Percentiles rank a stretch among this genome's conserved stretches.
These are phyloP conservation scores for Mimachlamys varia DNA, from an alignment of 2,888 invertebrate species.

Conservation along the genomic window DNA sequence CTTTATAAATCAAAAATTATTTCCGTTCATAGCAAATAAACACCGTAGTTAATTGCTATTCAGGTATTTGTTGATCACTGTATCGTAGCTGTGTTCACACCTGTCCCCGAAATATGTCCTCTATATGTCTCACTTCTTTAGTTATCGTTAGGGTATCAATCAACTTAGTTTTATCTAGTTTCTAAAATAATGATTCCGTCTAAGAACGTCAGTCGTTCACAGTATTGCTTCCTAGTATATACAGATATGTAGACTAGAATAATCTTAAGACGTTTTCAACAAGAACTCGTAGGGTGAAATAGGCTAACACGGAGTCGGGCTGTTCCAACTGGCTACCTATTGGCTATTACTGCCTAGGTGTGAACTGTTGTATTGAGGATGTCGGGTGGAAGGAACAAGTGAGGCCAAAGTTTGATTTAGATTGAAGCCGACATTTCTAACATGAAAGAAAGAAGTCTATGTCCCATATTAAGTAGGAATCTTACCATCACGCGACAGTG, in stretches of 20 bases:
- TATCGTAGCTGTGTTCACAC: no score
- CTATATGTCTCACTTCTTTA: no score
- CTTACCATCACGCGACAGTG: not conserved
- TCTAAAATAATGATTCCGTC: not conserved
- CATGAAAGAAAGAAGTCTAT: not conserved
- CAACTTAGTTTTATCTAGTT: not conserved
- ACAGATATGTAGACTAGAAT: not conserved
- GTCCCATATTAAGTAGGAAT: not conserved
- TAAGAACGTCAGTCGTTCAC: not conserved
- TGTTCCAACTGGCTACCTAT: slow-evolving; percentile 4
- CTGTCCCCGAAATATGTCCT: not conserved
- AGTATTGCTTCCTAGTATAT: not conserved
- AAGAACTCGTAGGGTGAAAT: not conserved
- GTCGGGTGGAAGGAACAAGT: slow-evolving; percentile 2
- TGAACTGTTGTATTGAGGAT: not conserved
- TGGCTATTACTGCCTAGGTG: not conserved
- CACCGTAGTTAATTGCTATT: no score
- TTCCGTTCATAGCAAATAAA: no score
- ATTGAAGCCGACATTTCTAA: slow-evolving; percentile 18
- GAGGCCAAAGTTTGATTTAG: slow-evolving; percentile 34
- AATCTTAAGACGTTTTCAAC: not conserved
- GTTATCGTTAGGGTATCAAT: not conserved
- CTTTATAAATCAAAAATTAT: no score
- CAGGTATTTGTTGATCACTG: no score
- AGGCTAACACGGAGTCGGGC: not conserved